Evolutionary conservation across 2,888 invertebrate species (phyloP), one percentile per base, ranked within the genome.

Genomic region (Unio delphinus): DNA sequence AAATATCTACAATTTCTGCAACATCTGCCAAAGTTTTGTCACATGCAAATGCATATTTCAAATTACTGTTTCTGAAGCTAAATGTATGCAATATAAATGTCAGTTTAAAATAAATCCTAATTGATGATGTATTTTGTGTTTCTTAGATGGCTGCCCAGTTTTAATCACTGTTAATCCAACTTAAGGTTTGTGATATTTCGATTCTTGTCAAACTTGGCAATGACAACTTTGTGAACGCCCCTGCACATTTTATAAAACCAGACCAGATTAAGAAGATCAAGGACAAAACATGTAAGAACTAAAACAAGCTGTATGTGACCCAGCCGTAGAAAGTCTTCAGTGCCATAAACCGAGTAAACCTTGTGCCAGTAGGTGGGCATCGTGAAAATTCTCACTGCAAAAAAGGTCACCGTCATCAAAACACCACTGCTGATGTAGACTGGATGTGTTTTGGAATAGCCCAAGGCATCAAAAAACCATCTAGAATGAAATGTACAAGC

Each of bases 281-380:
- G 75, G 54, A 87, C 73, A 61, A 82, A 61, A 75, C 88, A 89
- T 11, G 87, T 81, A 17, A 82, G 68, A 56, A 87, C 70, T 54
- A 89, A 78, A 7, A 89, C 85, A 68, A 81, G 79, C 74, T 83
- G 83, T 30, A 88, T 82, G 73, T 82, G 70, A 15, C 87, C 88
- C 18, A 88, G 78, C 11, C 81, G 73, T 26, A 72, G 67, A 69
- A 82, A 86, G 15, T 82, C 67, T 61, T 79, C 80, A 4, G 87
- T 86, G 30, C 84, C 85, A 65, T 83, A 85, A 15, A 87, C 82
- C 18, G 74, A 74, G 73, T 85, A 88, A 18, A 88, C 86, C 73
- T 83, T 85, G 68, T 80, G 78, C 88, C 88, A 89, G 69, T 87
- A 89, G 2, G 79, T 76, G 0, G 89, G 89, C 79, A 89, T 87